Evolutionary conservation across 2,888 invertebrate genomes (phyloP).

Genomic region (Acleris cristana): DNA sequence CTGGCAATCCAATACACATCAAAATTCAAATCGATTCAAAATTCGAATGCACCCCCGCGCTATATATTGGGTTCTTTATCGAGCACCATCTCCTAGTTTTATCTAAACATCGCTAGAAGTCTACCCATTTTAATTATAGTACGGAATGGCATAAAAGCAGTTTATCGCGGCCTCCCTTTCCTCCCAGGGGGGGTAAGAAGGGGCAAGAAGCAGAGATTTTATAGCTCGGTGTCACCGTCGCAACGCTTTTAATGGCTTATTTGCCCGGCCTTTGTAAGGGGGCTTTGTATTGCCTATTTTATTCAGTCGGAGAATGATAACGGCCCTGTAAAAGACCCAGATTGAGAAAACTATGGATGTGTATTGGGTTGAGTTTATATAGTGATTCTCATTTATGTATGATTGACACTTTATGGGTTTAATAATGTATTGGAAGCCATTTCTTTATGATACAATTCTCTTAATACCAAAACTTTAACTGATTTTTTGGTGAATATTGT

Average conservation of each 20-base stretch:
- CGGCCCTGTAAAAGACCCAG: slow-evolving; percentile 50
- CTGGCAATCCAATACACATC: too few relatives aligned
- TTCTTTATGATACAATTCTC: too few relatives aligned
- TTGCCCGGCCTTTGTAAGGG: slow-evolving; percentile 76
- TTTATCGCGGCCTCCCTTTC: slow-evolving; percentile 58
- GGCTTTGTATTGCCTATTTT: slow-evolving; percentile 76
- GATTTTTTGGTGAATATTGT: too few relatives aligned
- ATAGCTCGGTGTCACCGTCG: slow-evolving; percentile 71
- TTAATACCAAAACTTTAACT: too few relatives aligned
- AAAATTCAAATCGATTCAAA: background rate
- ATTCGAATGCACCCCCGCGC: slow-evolving; percentile 12
- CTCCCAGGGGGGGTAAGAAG: slow-evolving; percentile 52
- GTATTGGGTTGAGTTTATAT: background rate
- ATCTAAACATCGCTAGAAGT: slow-evolving; percentile 56
- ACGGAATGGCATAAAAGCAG: slow-evolving; percentile 79
- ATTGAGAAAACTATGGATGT: slow-evolving; percentile 32
- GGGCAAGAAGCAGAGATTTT: slow-evolving; percentile 83
- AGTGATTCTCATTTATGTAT: background rate
- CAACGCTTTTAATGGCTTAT: slow-evolving; percentile 83
- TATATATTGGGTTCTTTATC: slow-evolving; percentile 64
- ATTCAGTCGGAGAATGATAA: slow-evolving; percentile 69
- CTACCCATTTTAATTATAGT: slow-evolving; percentile 80
- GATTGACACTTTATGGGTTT: background rate
- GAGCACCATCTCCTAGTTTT: slow-evolving; percentile 41
- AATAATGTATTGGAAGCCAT: too few relatives aligned